Percentiles rank a stretch among this genome's conserved stretches.
Conservation (phyloP, 2,113 vertebrate species). For the Sarotherodon lohbergeri region DNA sequence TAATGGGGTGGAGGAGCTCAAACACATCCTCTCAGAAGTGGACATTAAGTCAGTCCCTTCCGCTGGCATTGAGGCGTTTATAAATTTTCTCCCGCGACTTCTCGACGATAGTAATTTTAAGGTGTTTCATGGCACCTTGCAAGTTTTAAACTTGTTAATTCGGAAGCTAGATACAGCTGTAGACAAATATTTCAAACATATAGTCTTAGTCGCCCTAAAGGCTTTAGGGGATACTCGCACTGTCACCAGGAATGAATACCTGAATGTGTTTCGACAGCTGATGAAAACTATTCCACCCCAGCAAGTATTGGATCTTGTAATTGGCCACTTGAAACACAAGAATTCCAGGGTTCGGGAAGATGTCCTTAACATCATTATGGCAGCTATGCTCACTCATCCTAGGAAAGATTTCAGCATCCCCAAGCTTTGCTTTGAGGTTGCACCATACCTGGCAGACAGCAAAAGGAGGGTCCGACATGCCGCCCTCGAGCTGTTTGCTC, state of each 20-base stretch:
- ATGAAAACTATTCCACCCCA: conserved; percentile 76
- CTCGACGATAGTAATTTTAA: conserved; percentile 84
- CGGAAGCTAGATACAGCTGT: conserved; percentile 70
- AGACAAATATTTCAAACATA: conserved; percentile 69
- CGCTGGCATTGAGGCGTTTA: conserved; percentile 71
- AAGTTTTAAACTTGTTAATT: conserved; percentile 79
- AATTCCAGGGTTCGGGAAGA: conserved; percentile 81
- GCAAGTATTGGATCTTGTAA: conserved; percentile 77
- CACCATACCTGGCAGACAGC: conserved; percentile 79
- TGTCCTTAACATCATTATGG: conserved; percentile 78
- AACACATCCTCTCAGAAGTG: conserved; percentile 68
- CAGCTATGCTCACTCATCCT: conserved; percentile 78
- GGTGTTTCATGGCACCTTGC: conserved; percentile 79
- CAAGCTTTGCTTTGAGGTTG: conserved; percentile 76
- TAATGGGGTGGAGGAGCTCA: conserved; percentile 82
- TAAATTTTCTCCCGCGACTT: conserved; percentile 75
- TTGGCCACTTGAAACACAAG: conserved; percentile 77
- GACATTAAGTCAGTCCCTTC: conserved; percentile 65
- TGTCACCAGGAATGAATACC: conserved; percentile 77
- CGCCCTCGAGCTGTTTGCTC: conserved; percentile 81
- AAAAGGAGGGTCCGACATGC: conserved; percentile 83
- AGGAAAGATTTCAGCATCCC: conserved; percentile 79
- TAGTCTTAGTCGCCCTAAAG: conserved; percentile 74
- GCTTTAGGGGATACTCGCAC: conserved; percentile 79
- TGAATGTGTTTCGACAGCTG: conserved; percentile 75